These are phyloP conservation scores for Ptychadena robeensis DNA, from an alignment of 2,797 vertebrate genomes.

Conservation along the genomic window DNA sequence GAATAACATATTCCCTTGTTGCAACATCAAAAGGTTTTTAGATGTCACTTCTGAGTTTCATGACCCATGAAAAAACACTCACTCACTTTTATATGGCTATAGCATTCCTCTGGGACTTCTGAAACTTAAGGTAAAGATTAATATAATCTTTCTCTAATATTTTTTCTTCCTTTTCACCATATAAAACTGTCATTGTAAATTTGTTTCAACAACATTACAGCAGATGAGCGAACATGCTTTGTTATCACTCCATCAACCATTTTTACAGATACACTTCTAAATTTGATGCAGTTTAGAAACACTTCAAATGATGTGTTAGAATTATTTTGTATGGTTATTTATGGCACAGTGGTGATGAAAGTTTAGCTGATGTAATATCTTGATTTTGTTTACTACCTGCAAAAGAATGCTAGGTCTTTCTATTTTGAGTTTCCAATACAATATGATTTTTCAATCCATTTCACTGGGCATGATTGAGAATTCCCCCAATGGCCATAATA, in stretches of 20 bases:
- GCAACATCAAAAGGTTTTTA: too few species aligned
- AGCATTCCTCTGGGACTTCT: neutral
- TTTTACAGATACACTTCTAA: neutral
- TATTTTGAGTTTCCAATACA: too few species aligned
- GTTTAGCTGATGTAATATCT: neutral
- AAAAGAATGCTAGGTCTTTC: too few species aligned
- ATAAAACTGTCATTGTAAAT: slow-evolving; percentile 3
- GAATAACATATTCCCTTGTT: too few species aligned
- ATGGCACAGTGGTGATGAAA: neutral
- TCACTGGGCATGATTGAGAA: neutral
- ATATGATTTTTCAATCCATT: neutral
- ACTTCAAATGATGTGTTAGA: neutral
- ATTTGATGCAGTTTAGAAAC: neutral
- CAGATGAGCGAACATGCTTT: slow-evolving; percentile 8
- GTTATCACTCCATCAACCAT: slow-evolving; percentile 8
- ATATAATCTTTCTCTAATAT: neutral
- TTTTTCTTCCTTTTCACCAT: neutral
- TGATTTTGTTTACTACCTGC: neutral
- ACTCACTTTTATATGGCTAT: neutral
- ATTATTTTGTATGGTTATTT: neutral
- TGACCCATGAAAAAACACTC: neutral
- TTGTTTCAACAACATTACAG: neutral
- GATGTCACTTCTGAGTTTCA: neutral
- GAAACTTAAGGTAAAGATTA: neutral
- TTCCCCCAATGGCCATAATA: too few species aligned